Base-by-base conservation (phyloP, 2,797 vertebrate genomes). In the Cynopterus sphinx region DNA sequence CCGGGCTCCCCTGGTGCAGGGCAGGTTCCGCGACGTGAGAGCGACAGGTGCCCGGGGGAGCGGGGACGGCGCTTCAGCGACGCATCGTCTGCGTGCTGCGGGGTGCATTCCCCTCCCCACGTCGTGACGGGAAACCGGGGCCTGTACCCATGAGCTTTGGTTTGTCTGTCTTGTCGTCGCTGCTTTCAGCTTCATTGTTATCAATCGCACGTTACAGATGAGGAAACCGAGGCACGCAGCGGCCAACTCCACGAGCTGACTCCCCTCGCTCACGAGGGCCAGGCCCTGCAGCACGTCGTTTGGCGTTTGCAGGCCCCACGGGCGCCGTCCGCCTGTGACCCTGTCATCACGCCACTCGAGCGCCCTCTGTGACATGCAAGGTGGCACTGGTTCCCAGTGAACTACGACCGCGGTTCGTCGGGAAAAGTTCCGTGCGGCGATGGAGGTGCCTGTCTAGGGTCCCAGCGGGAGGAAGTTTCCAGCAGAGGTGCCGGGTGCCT, bases 81-180 rank as follows among this genome's bases (percentile, higher is more conserved):
- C 15, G 4, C 12, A 49, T 49, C 13, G 1, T 49, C 46, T 49
- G 12, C 4, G 15, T 49, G 12, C 15, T 4, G 46, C 13, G 46
- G 13, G 13, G 12, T 15, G 46, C 12, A 1, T 49, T 15, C 12
- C 3, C 46, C 46, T 3, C 46, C 46, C 0, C 7, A 0, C 0
- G 46, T 49, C 3, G 12, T 46, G 15, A 49, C 46, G 15, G 46
- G 46, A 49, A 49, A 49, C 46, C 46, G 13, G 46, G 3, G 46
- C 15, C 46, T 15, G 46, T 15, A 49, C 15, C 46, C 46, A 49
- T 15, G 46, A 49, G 46, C 15, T 13, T 49, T 13, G 13, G 46
- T 49, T 49, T 49, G 46, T 49, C 7, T 49, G 46, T 49, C 46
- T 49, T 49, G 46, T 49, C 13, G 15, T 49, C 1, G 3, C 15